phyloP scores from a whole-genome alignment of 2,888 invertebrate genomes.

The Theodoxus fluviatilis region DNA sequence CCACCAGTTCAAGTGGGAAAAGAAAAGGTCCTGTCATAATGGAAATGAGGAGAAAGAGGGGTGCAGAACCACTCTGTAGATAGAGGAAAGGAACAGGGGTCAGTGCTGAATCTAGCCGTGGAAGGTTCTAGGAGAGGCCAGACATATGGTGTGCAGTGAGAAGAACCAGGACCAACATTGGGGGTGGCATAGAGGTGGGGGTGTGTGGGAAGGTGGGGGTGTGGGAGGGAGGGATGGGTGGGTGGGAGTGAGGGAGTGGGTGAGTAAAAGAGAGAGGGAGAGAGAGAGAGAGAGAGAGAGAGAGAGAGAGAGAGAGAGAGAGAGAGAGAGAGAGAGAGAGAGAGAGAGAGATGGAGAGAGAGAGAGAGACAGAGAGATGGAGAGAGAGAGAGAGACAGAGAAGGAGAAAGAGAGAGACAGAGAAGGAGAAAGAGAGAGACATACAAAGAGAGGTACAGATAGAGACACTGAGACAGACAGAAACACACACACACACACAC shows the following conservation, averaged over 20 bases:
- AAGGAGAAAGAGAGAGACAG: slow-evolving; percentile 10
- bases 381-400: slow-evolving; percentile 19
- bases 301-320: slow-evolving; percentile 17
- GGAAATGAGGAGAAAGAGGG: too few species aligned
- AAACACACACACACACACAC: slow-evolving; percentile 17
- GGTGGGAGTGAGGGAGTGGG: slow-evolving; percentile 1
- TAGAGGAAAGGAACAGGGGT: too few species aligned
- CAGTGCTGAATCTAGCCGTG: too few species aligned
- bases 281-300: slow-evolving; percentile 19
- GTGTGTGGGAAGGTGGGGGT: not conserved
- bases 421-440: not conserved
- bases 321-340: slow-evolving; percentile 19
- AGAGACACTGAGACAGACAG: slow-evolving; percentile 15
- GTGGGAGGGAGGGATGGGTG: not conserved
- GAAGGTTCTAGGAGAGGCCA: not conserved
- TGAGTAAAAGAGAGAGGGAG: slow-evolving; percentile 14
- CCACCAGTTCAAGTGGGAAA: too few species aligned
- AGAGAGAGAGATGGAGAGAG: slow-evolving; percentile 16
- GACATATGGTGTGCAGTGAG: not conserved
- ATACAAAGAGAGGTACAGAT: not conserved
- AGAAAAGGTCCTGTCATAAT: too few species aligned
- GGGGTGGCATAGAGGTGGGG: not conserved
- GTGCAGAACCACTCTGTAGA: too few species aligned
- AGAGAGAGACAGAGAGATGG: slow-evolving; percentile 16
- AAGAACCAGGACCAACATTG: too few species aligned